These are phyloP conservation scores for Nothoprocta perdicaria DNA, from an alignment of 2,113 vertebrate species.

Conservation along the genomic window DNA sequence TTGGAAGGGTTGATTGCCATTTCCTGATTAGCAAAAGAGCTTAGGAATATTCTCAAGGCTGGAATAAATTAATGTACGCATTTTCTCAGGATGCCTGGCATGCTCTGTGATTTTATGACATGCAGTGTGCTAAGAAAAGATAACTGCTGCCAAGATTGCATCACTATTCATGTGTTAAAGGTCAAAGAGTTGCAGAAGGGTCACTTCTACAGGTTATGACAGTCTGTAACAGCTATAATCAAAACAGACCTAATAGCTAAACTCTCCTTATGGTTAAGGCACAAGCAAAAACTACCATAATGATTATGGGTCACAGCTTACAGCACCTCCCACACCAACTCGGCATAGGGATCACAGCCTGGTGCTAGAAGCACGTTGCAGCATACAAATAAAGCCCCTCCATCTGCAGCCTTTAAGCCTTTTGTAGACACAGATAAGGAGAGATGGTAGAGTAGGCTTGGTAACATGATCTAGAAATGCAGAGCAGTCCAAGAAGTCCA, in stretches of 20 bases:
- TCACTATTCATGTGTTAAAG: background rate
- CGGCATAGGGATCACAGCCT: conserved; percentile 16
- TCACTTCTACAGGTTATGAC: background rate
- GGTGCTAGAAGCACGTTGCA: background rate
- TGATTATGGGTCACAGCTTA: background rate
- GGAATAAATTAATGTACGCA: background rate
- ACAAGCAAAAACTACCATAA: background rate
- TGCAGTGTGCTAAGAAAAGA: background rate
- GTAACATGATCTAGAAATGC: background rate
- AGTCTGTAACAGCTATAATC: background rate
- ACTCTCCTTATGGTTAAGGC: background rate
- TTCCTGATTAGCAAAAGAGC: background rate
- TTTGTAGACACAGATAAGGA: background rate
- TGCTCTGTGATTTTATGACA: background rate
- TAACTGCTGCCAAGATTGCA: conserved; percentile 4
- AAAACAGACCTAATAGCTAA: background rate
- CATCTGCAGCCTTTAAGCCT: background rate
- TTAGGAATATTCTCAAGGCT: background rate
- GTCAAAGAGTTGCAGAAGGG: background rate
- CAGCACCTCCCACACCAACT: background rate
- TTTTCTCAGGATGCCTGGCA: background rate
- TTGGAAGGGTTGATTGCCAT: background rate
- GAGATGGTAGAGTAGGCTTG: background rate
- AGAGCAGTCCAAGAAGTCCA: background rate
- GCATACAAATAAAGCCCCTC: background rate